Conservation (phyloP, 2,888 invertebrate genomes). For the Oxystoma pomonae region DNA sequence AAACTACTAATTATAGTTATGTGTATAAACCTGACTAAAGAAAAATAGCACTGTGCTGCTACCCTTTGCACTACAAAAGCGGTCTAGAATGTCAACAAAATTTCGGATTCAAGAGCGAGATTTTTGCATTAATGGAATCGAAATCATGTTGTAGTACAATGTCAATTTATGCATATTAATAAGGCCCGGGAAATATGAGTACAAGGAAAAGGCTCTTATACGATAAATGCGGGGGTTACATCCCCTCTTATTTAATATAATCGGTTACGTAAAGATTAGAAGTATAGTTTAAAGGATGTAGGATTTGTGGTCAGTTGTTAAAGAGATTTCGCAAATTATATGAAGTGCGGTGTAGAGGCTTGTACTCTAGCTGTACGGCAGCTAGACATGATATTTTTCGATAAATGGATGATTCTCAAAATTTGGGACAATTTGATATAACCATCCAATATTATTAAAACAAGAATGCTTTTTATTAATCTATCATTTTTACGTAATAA, state of each 20-base stretch:
- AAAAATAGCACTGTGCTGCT: background rate
- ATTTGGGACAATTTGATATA: too few species aligned
- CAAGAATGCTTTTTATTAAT: too few species aligned
- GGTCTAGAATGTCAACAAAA: conserved; percentile 32
- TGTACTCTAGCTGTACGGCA: too few species aligned
- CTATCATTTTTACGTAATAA: too few species aligned
- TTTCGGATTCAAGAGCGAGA: conserved; percentile 38
- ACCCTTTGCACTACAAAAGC: background rate
- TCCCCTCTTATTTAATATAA: background rate
- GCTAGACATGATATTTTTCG: too few species aligned
- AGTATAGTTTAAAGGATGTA: background rate
- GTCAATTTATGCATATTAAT: conserved; percentile 44
- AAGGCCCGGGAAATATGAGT: conserved; percentile 14
- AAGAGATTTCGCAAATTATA: too few species aligned
- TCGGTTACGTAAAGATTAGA: background rate
- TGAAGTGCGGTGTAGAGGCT: too few species aligned
- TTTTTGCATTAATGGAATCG: conserved; percentile 39
- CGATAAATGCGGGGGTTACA: background rate
- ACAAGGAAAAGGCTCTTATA: background rate
- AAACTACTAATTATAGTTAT: too few species aligned
- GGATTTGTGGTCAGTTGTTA: background rate
- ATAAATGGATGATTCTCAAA: too few species aligned
- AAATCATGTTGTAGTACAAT: conserved; percentile 35
- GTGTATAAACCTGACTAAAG: too few species aligned
- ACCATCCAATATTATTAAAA: too few species aligned